Evolutionary conservation across 2,113 vertebrate genomes (phyloP), one percentile per base, ranked within the genome.

Genomic region (Megaceryle maxima): DNA sequence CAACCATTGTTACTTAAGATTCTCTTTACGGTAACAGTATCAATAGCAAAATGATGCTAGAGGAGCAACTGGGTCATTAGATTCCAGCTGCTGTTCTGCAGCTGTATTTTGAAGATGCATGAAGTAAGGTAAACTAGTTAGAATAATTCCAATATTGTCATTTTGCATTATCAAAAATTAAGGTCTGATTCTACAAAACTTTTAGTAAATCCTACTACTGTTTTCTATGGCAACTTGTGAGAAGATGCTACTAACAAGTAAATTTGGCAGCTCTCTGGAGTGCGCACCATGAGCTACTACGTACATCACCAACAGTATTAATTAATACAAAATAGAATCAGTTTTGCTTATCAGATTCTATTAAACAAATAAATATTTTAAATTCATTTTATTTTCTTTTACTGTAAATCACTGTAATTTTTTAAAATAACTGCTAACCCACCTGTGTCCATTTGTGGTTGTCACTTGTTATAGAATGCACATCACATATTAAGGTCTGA

Each of bases 361-460:
- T 29, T 78, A 83, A 91, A 59, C 11, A 62, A 84, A 21, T 41
- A 44, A 55, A 37, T 37, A 37, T 28, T 6, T 24, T 10, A 68
- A 39, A 29, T 17, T 3, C 9, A 22, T 33, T 48, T 55, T 10
- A 17, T 31, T 78, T 62, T 70, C 29, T 73, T 80, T 43, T 37
- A 51, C 37, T 20, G 50, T 13, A 22, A 62, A 83, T 35, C 24
- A 55, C 22, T 53, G 20, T 57, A 16, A 83, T 55, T 6, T 69
- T 87, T 76, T 85, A 70, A 86, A 88, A 28, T 59, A 86, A 64
- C 62, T 56, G 55, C 39, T 79, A 44, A 96, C 97, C 92, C 96
- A 99, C 99, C 99, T 99, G 99, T 56, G 99, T 99, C 99, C 99
- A 99, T 91, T 99, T 99, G 97, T 99, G 99, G 97, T 99, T 99